Evolutionary conservation across 2,797 vertebrate species (phyloP), one percentile per base, ranked within the genome.

Genomic region (Lagodon rhomboides): DNA sequence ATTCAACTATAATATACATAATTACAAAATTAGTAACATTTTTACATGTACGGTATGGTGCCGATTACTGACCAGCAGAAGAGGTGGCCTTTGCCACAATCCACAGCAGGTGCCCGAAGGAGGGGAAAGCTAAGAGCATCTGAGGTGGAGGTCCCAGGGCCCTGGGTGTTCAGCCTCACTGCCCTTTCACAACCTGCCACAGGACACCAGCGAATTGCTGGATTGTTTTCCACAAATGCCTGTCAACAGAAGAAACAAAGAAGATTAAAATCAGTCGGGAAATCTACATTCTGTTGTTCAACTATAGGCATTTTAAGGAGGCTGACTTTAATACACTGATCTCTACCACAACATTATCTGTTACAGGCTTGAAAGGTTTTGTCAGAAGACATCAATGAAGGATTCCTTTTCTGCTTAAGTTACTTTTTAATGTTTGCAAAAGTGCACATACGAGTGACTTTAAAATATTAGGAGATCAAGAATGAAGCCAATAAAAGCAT

Each of bases 221-320:
- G 95, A 94, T 99, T 99, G 95, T 99, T 99, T 95, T 99, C 98
- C 89, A 99, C 98, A 95, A 99, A 99, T 7, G 98, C 98, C 98
- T 99, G 87, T 67, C 53, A 22, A 73, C 1, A 78, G 66, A 79
- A 73, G 3, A 63, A 76, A 22, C 1, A 38, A 51, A 38, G 8
- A 43, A n/a, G 4, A 43, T 63, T 46, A 7, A 58, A 55, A 55
- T 41, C 6, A 44, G 38, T 76, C 9, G 4, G 38, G 25, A 68
- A 38, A 60, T 55, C 25, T 65, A 58, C 8, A n/a, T 38, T 53
- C 12, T 27, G 18, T 20, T 63, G 23, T 15, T 75, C 2, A 66
- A 25, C 16, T 69, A 2, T n/a, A 18, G 1, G 9, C 43, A 41
- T 25, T 60, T 73, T 23, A 47, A 4, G 22, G 5, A 66, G 17